Conservation (phyloP, 1,140 invertebrate species). For the Halesus radiatus region DNA sequence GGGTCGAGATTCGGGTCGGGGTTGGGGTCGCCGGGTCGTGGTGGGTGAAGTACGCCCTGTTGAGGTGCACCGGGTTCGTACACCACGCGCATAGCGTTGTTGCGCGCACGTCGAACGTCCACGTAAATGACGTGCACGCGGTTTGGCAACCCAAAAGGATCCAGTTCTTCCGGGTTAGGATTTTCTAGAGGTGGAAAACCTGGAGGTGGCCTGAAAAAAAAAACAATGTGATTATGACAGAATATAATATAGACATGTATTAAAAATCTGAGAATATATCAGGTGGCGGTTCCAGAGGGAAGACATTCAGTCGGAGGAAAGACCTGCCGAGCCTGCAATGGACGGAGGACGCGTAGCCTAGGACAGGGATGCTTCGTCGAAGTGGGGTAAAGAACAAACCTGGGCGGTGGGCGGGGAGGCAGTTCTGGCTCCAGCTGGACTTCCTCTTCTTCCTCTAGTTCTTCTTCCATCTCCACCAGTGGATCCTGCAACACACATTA, state of each 20-base stretch:
- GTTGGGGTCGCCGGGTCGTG: background rate
- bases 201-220: background rate
- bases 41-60: background rate
- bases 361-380: too few relatives aligned
- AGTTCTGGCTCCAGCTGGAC: background rate
- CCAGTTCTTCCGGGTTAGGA: background rate
- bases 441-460: background rate
- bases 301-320: too few relatives aligned
- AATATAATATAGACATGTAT: too few relatives aligned
- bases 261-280: too few relatives aligned
- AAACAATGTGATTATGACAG: background rate
- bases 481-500: slow-evolving; percentile 13
- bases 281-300: too few relatives aligned
- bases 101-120: slow-evolving; percentile 27
- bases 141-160: slow-evolving; percentile 44
- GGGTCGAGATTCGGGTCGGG: background rate
- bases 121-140: slow-evolving; percentile 45
- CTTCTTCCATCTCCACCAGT: background rate
- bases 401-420: background rate
- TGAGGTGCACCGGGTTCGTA: slow-evolving; percentile 24
- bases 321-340: too few relatives aligned
- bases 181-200: background rate
- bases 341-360: too few relatives aligned
- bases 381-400: background rate
- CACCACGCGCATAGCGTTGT: slow-evolving; percentile 20